Conservation (phyloP, 1,140 invertebrate species). For the Copidosoma floridanum region DNA sequence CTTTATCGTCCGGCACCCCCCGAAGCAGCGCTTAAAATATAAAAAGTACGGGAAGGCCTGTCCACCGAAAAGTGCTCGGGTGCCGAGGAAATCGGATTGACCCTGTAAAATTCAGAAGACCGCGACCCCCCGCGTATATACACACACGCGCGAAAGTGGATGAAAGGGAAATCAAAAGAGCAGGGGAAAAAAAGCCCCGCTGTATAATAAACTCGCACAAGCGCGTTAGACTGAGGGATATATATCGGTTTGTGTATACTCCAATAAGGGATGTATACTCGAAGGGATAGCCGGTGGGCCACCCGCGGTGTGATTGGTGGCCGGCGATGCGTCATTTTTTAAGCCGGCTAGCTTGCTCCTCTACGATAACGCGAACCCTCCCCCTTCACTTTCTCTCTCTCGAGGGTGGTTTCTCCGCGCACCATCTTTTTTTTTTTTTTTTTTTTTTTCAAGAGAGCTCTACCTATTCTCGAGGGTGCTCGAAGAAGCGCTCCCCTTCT, state of each 20-base stretch:
- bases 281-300: conserved; percentile 25
- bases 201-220: too few species aligned
- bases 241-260: too few species aligned
- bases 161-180: background rate
- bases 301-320: conserved; percentile 51
- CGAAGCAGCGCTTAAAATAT: background rate
- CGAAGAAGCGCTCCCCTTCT: background rate
- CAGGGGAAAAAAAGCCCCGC: background rate
- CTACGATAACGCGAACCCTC: conserved; percentile 40
- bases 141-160: background rate
- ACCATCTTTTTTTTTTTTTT: too few species aligned
- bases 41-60: too few species aligned
- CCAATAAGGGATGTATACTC: too few species aligned
- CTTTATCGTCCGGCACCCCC: background rate
- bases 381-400: background rate
- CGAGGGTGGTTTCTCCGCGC: too few species aligned
- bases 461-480: too few species aligned
- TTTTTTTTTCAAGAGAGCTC: too few species aligned
- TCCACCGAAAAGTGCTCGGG: background rate
- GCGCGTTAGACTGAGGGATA: conserved; percentile 45
- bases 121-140: background rate
- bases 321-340: conserved; percentile 51
- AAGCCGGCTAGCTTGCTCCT: conserved; percentile 40
- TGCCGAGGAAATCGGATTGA: conserved; percentile 15
- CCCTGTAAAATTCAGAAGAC: background rate